A percentile compares a stretch with the other conserved stretches of the same genome.
phyloP scores from a whole-genome alignment of 2,888 invertebrate species.

The Heliconius erato region DNA sequence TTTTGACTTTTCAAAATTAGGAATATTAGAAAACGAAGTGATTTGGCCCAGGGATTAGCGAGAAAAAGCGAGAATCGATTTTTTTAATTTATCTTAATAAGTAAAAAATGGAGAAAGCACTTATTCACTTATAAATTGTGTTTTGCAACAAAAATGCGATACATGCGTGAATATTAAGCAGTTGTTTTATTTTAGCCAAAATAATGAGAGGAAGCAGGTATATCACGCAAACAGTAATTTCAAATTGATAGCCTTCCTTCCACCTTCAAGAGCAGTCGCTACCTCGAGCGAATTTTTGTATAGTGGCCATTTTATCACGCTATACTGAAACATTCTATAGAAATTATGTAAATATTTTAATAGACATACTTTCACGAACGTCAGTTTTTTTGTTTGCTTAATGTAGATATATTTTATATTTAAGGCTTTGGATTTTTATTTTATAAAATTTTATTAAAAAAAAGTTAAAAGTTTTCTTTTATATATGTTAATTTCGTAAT shows the following conservation, averaged over 20 bases:
- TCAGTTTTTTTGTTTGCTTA: too few relatives aligned
- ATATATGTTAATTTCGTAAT: too few relatives aligned
- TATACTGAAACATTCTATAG: not conserved
- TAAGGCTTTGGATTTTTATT: too few relatives aligned
- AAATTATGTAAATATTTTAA: slow-evolving; percentile 14
- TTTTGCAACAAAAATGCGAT: not conserved
- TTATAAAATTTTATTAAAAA: too few relatives aligned
- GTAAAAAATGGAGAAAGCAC: not conserved
- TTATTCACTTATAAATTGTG: too few relatives aligned
- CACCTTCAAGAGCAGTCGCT: not conserved
- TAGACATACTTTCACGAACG: slow-evolving; percentile 7
- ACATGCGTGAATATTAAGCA: not conserved
- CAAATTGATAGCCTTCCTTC: not conserved
- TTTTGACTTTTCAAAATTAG: too few relatives aligned
- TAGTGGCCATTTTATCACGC: slow-evolving; percentile 20
- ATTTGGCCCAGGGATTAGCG: too few relatives aligned
- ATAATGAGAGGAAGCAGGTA: slow-evolving; percentile 14
- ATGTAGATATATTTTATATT: not conserved
- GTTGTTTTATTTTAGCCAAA: not conserved
- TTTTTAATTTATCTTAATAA: not conserved
- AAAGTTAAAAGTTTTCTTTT: too few relatives aligned
- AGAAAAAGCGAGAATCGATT: too few relatives aligned
- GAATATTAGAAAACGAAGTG: too few relatives aligned
- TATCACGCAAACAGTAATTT: slow-evolving; percentile 5
- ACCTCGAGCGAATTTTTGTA: slow-evolving; percentile 4